phyloP scores from a whole-genome alignment of 2,797 vertebrate species.

The Microctenopoma steveboyesi region DNA sequence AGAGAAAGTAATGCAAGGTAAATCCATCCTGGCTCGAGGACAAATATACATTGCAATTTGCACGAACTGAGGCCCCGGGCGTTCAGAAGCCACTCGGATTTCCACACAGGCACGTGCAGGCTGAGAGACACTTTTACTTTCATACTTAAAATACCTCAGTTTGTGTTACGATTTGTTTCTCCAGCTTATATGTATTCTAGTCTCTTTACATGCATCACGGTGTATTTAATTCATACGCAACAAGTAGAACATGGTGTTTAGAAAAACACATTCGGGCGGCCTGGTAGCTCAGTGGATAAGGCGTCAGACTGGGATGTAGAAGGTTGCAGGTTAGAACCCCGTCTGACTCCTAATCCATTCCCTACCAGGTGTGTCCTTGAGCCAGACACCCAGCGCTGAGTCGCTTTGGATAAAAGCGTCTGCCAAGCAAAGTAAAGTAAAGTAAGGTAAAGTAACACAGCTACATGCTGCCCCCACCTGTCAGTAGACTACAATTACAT shows the following conservation, averaged over 20 bases:
- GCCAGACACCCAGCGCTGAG: too few relatives aligned
- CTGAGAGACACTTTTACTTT: not conserved
- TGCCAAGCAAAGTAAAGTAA: too few relatives aligned
- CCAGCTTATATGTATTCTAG: conserved; percentile 16
- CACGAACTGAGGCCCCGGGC: conserved; percentile 38
- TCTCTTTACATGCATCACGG: not conserved
- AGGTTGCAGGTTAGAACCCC: too few relatives aligned
- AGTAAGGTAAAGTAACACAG: conserved; percentile 7
- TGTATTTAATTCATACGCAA: conserved; percentile 21
- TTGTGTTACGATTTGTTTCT: conserved; percentile 22
- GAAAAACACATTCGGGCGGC: not conserved
- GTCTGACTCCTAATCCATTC: too few relatives aligned
- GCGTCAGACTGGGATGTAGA: too few relatives aligned
- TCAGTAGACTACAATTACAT: conserved; percentile 49
- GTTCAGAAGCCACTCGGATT: conserved; percentile 26
- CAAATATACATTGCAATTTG: conserved; percentile 76
- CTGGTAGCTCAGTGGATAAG: too few relatives aligned
- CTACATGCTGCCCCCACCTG: conserved; percentile 74
- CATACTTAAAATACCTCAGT: conserved; percentile 3
- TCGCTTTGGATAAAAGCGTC: too few relatives aligned
- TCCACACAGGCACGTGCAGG: not conserved
- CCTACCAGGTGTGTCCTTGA: too few relatives aligned
- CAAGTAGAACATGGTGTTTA: conserved; percentile 18
- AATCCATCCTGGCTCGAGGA: conserved; percentile 60
- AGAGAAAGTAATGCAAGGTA: conserved; percentile 59